Conservation (phyloP, 1,140 invertebrate genomes). For the Limonius californicus region DNA sequence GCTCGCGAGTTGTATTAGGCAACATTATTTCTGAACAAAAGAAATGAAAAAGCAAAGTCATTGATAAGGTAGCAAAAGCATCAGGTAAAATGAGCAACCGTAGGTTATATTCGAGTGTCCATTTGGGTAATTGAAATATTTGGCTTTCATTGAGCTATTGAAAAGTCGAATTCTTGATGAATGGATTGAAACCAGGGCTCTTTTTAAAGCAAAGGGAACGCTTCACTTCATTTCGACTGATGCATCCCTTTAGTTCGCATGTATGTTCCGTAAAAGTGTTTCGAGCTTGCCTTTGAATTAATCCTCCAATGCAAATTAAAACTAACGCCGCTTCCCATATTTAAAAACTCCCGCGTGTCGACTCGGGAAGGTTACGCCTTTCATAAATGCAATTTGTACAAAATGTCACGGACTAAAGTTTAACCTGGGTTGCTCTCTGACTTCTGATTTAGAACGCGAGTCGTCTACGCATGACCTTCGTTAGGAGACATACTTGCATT, state of each 20-base stretch:
- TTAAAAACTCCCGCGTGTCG: background rate
- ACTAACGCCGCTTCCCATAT: background rate
- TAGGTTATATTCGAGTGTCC: constrained; percentile 39
- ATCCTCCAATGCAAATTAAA: background rate
- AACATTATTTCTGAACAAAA: background rate
- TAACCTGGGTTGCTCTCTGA: constrained; percentile 8
- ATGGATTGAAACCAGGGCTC: constrained; percentile 38
- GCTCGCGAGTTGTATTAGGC: background rate
- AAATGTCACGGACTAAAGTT: constrained; percentile 21
- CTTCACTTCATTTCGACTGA: background rate
- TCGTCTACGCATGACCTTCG: constrained; percentile 7
- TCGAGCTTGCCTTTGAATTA: background rate
- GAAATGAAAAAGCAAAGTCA: constrained; percentile 6
- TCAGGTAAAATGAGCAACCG: constrained; percentile 25
- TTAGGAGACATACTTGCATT: too few relatives aligned
- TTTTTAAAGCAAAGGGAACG: constrained; percentile 23
- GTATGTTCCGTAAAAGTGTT: constrained; percentile 6
- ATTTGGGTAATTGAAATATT: constrained; percentile 47
- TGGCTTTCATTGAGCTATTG: constrained; percentile 37
- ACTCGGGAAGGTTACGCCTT: constrained; percentile 14
- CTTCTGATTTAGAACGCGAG: constrained; percentile 11
- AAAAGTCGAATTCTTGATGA: constrained; percentile 40
- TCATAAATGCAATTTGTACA: constrained; percentile 13
- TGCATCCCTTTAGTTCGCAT: constrained; percentile 9
- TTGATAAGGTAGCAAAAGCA: constrained; percentile 21